Percentiles rank a stretch among this genome's conserved stretches.
These are phyloP conservation scores for Thalassoma bifasciatum DNA, from an alignment of 2,113 vertebrate genomes.

Conservation along the genomic window DNA sequence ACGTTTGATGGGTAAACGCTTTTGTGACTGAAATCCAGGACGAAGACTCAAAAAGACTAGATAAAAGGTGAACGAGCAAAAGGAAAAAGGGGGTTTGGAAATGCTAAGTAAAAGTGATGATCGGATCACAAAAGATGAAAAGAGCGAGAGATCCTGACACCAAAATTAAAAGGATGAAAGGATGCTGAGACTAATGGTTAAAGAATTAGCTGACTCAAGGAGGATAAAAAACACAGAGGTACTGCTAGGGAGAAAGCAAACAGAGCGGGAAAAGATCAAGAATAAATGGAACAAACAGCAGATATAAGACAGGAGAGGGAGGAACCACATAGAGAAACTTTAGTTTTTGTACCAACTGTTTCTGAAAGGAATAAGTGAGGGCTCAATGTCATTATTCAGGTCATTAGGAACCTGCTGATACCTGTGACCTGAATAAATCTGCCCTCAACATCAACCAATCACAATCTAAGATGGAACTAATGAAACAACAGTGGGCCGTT, in stretches of 20 bases:
- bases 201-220: conserved; percentile 39
- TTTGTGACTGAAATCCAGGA: conserved; percentile 57
- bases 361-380: conserved; percentile 33
- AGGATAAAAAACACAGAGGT: conserved; percentile 9
- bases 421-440: conserved; percentile 69
- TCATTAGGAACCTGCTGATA: conserved; percentile 79
- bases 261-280: conserved; percentile 20
- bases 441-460: conserved; percentile 67
- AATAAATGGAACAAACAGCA: conserved; percentile 43
- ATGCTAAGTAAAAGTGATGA: conserved; percentile 15
- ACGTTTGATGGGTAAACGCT: conserved; percentile 58
- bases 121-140: conserved; percentile 46
- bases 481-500: conserved; percentile 69
- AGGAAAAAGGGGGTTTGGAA: not conserved
- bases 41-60: conserved; percentile 23
- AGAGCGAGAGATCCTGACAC: conserved; percentile 9
- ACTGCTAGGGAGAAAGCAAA: not conserved
- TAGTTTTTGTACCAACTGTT: not conserved
- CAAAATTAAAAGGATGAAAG: conserved; percentile 45
- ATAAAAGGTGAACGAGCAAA: not conserved
- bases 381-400: conserved; percentile 57
- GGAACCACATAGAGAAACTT: not conserved
- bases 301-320: conserved; percentile 7
- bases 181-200: conserved; percentile 9
- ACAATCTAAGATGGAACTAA: conserved; percentile 69